phyloP scores from a whole-genome alignment of 2,113 vertebrate species.

The Microtus ochrogaster region DNA sequence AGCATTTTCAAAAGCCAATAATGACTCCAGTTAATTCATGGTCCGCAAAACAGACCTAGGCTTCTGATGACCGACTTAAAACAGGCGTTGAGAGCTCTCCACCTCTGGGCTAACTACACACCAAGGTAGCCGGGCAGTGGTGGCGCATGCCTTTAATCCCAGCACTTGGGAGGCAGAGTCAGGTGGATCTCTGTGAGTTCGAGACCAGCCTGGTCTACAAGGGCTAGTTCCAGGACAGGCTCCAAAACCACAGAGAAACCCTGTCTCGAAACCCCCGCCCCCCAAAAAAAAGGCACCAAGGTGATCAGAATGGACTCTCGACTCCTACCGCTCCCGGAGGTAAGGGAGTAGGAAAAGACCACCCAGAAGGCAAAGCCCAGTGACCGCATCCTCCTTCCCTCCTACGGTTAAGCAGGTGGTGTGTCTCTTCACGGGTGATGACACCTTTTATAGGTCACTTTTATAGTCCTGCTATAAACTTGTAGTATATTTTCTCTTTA shows the following conservation, averaged over 20 bases:
- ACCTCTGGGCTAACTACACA: accelerated
- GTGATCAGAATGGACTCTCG: neutral
- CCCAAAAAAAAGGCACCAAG: too few relatives aligned
- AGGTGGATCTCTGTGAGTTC: too few relatives aligned
- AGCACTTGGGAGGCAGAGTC: too few relatives aligned
- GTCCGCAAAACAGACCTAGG: neutral
- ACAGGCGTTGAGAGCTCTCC: neutral
- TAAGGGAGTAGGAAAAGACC: neutral
- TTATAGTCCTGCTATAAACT: neutral
- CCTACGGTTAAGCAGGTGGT: neutral
- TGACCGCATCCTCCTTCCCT: neutral
- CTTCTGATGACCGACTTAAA: neutral
- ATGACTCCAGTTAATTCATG: neutral
- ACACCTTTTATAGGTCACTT: neutral
- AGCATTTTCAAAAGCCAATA: constrained; percentile 36
- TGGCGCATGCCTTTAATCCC: too few relatives aligned
- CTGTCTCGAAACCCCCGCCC: too few relatives aligned
- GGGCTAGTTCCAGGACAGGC: too few relatives aligned
- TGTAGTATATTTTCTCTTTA: constrained; percentile 23
- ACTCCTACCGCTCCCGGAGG: neutral
- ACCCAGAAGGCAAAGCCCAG: neutral
- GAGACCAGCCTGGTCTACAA: too few relatives aligned
- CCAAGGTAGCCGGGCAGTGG: too few relatives aligned
- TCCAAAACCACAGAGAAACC: too few relatives aligned
- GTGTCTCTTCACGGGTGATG: neutral